Evolutionary conservation across 2,888 invertebrate species (phyloP), one percentile per base, ranked within the genome.

Genomic region (Chloroclystis v-ata): DNA sequence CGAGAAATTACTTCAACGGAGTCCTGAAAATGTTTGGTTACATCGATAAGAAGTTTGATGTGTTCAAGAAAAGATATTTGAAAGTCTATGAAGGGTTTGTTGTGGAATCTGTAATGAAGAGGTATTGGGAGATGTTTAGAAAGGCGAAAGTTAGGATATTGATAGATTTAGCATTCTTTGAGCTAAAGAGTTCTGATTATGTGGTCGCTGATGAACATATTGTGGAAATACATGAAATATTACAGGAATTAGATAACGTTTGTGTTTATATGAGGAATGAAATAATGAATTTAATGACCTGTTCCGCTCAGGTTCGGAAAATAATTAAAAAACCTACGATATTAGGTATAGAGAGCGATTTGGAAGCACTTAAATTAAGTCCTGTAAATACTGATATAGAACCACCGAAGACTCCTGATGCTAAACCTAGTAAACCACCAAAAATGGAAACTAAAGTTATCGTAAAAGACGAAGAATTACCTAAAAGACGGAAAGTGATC

Each of bases 391-490:
- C 6, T 9, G 14, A n/a, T 16, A 1, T 28, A 1, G 50, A 59
- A 0, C 54, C 64, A 0, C 57, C 65, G 0, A 78, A 65, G 52
- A 80, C 82, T 0, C 82, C 84, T 0, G 65, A 71, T 25, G 54
- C 57, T 0, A 82, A 78, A 44, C 49, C 57, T 0, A 43, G 39
- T 0, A 48, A 57, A 8, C 67, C 69, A 0, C 72, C 75, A 0
- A 44, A 57, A 28, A 37, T 62, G 0, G 37, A 47, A 0, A 56
- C 61, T 0, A 74, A 66, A 11, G 57, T 69, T 0, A 35, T 72
- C 0, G 80, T 82, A 0, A 74, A 67, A 14, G 63, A 67, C 1
- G 85, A 85, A 2, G 86, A 85, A 26, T 3, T 86, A 1, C 83
- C 78, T 0, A 71, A 67, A 1, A 59, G 73, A 5, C 73, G 72